Evolutionary conservation across 92 coral and sea anemone genomes (phyloP), one percentile per base, ranked within the genome.

Genomic region (Hydrozoanthus gracilis): DNA sequence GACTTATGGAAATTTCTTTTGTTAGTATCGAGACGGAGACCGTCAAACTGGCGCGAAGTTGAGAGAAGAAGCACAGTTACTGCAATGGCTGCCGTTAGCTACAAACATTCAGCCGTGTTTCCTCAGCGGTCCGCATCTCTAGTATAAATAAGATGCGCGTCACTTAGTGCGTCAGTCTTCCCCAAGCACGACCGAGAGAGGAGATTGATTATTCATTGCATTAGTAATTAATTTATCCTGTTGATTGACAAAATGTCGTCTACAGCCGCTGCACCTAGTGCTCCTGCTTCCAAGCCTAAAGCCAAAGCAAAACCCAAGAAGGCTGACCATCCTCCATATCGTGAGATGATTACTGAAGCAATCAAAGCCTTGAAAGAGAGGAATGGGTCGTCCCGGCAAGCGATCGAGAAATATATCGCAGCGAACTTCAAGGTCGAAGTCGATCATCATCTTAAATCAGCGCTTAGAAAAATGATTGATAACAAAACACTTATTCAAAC

Each of bases 141-240:
- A 47, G 93, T 94, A 95, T 97, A 91, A 95, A 92, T 95, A 92
- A 90, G 87, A 90, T 95, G 98, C 98, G 98, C 98, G 95, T 93
- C 83, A 50, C 79, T 82, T 71, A 87, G 93, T 95, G 98, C 94
- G 98, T 95, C 95, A 95, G 94, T 95, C 92, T 93, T 95, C 98
- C 98, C 98, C 98, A 95, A 95, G 98, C 98, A 92, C 91, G 83
- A 87, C 95, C 96, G 96, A 91, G 90, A 69, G 77, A 76, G 78
- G 49, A 73, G 95, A 89, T 90, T 88, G 93, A 76, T 70, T 88
- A 93, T 87, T 88, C 93, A 86, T 69, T 69, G 86, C 86, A 83
- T 86, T 83, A 76, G 82, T 88, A 91, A 80, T 86, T 86, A 91
- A 90, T 88, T 90, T 83, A 92, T 78, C 84, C 73, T 77, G 92